phyloP scores from a whole-genome alignment of 1,140 invertebrate species.

The Vollenhovia emeryi region DNA sequence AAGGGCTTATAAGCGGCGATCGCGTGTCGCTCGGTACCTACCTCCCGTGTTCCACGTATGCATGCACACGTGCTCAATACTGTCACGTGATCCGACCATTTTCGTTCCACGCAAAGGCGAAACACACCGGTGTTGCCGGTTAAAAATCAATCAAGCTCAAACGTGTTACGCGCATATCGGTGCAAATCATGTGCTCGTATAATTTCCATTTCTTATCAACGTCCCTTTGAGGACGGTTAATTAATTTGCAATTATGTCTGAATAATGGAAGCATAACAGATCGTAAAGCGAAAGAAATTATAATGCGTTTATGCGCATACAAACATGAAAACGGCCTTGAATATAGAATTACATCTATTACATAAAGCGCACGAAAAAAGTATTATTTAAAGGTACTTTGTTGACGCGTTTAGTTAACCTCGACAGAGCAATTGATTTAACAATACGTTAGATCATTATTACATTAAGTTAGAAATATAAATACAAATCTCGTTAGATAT shows the following conservation, averaged over 20 bases:
- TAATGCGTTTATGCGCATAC: background rate
- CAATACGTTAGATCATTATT: background rate
- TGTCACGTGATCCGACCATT: conserved; percentile 71
- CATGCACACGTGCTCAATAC: conserved; percentile 63
- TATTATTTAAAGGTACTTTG: too few relatives aligned
- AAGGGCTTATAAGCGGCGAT: conserved; percentile 80
- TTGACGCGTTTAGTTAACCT: background rate
- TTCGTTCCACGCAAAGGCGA: conserved; percentile 67
- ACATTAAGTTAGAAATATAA: background rate
- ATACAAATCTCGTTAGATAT: background rate
- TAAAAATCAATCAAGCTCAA: conserved; percentile 67
- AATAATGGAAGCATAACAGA: background rate
- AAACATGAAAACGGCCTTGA: background rate
- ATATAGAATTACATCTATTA: background rate
- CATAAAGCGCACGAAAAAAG: background rate
- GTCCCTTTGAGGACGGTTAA: background rate
- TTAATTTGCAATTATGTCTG: conserved; percentile 25
- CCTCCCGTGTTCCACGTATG: conserved; percentile 64
- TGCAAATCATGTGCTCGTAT: conserved; percentile 4
- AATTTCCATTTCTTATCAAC: conserved; percentile 39
- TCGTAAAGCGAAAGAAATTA: background rate
- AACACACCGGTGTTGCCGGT: conserved; percentile 35
- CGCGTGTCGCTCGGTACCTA: conserved; percentile 79
- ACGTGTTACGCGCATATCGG: conserved; percentile 1
- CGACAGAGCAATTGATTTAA: background rate